Evolutionary conservation across 2,113 vertebrate species (phyloP).

Genomic region (Phalacrocorax brasilianus): DNA sequence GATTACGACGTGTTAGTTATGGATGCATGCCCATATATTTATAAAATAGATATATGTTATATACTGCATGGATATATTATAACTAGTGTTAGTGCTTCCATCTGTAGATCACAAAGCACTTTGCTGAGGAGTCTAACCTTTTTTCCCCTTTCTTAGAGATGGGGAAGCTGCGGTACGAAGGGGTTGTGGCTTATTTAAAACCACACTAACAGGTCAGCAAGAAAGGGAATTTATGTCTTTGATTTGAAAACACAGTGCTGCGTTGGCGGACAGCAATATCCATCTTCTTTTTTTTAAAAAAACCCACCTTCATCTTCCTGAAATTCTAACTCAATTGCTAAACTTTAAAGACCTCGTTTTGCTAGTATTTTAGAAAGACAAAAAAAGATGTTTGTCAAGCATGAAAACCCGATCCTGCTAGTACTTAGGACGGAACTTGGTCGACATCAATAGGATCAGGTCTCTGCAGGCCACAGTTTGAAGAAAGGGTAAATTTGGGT

Average conservation of each 20-base stretch:
- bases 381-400: background rate
- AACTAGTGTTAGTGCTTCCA: background rate
- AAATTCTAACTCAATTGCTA: background rate
- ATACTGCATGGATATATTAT: background rate
- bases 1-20: background rate
- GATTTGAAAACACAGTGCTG: background rate
- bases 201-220: background rate
- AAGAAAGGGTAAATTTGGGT: background rate
- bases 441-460: background rate
- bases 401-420: background rate
- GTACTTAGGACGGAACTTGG: background rate
- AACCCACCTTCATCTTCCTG: background rate
- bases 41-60: background rate
- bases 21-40: background rate
- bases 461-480: background rate
- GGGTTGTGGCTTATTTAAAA: background rate
- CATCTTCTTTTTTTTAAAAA: background rate
- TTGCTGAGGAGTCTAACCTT: background rate
- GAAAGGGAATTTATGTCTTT: background rate
- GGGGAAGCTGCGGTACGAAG: background rate
- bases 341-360: background rate
- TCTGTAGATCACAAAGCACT: background rate
- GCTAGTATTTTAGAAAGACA: background rate
- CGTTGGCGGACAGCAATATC: background rate
- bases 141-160: background rate